A percentile compares a stretch with the other conserved stretches of the same genome.
phyloP scores from a whole-genome alignment of 2,888 invertebrate species.

The Bedellia somnulentella region DNA sequence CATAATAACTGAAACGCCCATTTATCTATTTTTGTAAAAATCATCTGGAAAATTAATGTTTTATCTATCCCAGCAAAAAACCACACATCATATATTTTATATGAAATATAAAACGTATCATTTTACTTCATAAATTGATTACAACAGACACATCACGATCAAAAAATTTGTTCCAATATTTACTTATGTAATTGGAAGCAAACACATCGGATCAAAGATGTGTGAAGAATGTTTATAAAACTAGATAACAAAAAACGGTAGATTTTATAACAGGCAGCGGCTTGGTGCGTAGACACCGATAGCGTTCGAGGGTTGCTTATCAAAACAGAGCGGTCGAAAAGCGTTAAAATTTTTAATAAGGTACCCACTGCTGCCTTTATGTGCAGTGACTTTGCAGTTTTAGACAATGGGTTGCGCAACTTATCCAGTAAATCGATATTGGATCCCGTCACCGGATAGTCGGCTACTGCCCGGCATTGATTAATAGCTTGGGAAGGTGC shows the following conservation, averaged over 20 bases:
- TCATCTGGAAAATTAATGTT: too few species aligned
- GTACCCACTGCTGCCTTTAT: conserved; percentile 59
- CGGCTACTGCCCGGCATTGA: conserved; percentile 59
- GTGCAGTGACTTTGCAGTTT: conserved; percentile 42
- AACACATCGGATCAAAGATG: too few species aligned
- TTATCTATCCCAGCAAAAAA: too few species aligned
- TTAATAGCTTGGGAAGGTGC: conserved; percentile 60
- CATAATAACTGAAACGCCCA: too few species aligned
- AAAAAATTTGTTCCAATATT: too few species aligned
- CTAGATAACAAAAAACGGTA: not conserved
- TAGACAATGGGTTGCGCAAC: conserved; percentile 55
- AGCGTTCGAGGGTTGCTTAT: conserved; percentile 38
- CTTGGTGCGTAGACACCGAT: conserved; percentile 23
- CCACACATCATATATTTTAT: too few species aligned
- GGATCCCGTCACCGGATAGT: conserved; percentile 57
- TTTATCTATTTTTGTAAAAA: too few species aligned
- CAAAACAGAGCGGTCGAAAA: conserved; percentile 51
- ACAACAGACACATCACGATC: too few species aligned
- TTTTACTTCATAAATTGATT: too few species aligned
- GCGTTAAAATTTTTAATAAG: conserved; percentile 57
- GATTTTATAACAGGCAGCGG: conserved; percentile 19
- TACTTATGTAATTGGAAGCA: too few species aligned
- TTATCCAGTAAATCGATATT: conserved; percentile 58
- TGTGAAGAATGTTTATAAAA: too few species aligned
- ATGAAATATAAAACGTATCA: too few species aligned